Evolutionary conservation across 2,888 invertebrate species (phyloP).

Genomic region (Sphinx pinastri): DNA sequence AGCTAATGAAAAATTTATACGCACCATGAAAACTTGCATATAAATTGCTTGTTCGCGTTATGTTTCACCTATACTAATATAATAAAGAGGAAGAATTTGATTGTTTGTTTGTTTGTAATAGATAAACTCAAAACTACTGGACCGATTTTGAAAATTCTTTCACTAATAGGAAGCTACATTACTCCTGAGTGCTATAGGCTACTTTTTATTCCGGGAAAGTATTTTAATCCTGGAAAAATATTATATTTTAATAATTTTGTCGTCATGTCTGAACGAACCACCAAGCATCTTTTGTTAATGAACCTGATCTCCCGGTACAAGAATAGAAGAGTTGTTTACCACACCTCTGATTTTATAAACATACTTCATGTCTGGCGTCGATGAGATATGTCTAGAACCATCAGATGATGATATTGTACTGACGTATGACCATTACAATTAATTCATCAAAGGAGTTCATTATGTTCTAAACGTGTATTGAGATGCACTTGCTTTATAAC

Average conservation of each 20-base stretch:
- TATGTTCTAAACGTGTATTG: background rate
- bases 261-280: slow-evolving; percentile 24
- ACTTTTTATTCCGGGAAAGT: too few relatives aligned
- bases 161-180: too few relatives aligned
- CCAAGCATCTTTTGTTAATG: slow-evolving; percentile 61
- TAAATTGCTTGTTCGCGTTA: too few relatives aligned
- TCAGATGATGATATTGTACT: slow-evolving; percentile 44
- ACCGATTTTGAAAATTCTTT: too few relatives aligned
- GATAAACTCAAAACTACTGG: too few relatives aligned
- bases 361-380: slow-evolving; percentile 51
- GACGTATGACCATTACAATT: slow-evolving; percentile 40
- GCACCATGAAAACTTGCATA: too few relatives aligned
- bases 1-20: too few relatives aligned
- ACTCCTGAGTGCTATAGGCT: too few relatives aligned
- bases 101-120: too few relatives aligned
- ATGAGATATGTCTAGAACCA: background rate
- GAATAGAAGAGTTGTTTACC: slow-evolving; percentile 71
- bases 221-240: too few relatives aligned
- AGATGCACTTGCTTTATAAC: background rate
- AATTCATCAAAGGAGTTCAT: background rate
- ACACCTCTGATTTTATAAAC: slow-evolving; percentile 45
- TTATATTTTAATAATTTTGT: background rate
- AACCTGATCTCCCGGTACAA: slow-evolving; percentile 56
- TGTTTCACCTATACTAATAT: too few relatives aligned
- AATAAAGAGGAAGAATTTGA: too few relatives aligned